A percentile compares a stretch with the other conserved stretches of the same genome.
phyloP scores from a whole-genome alignment of 2,113 vertebrate genomes.

The Lamprologus lemairii region DNA sequence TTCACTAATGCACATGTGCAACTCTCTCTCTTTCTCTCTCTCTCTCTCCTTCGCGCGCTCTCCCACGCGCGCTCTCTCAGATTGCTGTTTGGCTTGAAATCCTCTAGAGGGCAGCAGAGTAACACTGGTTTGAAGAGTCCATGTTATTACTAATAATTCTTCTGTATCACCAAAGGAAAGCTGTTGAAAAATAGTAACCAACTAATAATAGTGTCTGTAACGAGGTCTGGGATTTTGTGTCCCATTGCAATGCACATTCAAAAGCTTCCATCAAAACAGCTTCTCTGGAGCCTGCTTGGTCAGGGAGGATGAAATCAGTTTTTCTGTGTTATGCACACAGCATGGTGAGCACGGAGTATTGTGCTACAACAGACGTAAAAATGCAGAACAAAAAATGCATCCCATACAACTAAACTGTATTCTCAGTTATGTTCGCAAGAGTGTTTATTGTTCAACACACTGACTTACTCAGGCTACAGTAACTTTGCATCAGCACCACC shows the following conservation, averaged over 20 bases:
- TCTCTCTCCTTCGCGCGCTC: background rate
- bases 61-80: background rate
- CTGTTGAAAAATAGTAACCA: background rate
- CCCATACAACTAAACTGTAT: background rate
- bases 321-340: background rate
- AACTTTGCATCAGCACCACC: background rate
- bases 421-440: rapidly evolving
- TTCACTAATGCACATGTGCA: background rate
- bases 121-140: background rate
- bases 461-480: background rate
- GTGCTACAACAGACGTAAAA: rapidly evolving
- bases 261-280: background rate
- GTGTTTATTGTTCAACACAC: background rate
- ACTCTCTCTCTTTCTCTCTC: background rate
- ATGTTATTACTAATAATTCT: background rate
- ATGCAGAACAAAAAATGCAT: rapidly evolving
- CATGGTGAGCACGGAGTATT: background rate
- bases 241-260: rapidly evolving
- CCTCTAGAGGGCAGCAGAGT: slow-evolving; percentile 2
- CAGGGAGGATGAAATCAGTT: background rate
- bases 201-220: background rate
- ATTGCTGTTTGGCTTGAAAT: background rate
- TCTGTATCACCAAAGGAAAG: background rate
- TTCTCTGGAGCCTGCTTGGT: background rate
- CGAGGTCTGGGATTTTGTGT: background rate